Base-by-base conservation (phyloP, 2,797 vertebrate genomes). In the Smutsia gigantea region DNA sequence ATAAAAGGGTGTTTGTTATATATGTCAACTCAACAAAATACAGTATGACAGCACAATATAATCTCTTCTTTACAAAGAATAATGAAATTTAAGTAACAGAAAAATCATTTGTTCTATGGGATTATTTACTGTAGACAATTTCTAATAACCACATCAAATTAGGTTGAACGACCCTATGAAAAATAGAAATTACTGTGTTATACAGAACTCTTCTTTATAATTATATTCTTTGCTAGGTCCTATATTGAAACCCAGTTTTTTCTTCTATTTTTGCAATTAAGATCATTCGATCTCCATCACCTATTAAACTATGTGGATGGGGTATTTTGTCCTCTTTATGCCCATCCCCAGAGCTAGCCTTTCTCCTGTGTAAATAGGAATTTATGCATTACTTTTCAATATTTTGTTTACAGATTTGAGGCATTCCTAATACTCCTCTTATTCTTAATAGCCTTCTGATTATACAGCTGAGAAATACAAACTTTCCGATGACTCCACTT, bases 181-280 rank as follows among this genome's bases (percentile, higher is more conserved):
- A 92, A 86, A 81, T n/a, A 84, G 29, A 90, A 95, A 63, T 12
- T 13, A 55, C 34, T 84, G 95, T 71, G 53, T 83, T 71, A 91
- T 46, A 89, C 2, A 87, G 17, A 78, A 37, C 4, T 59, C 37
- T 92, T 87, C 53, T 94, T 94, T 89, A 75, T 55, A 87, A 87
- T 23, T 19, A 88, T 81, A 55, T 81, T 79, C 51, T 91, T 88
- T 88, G 10, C 82, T 82, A 93, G 64, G 5, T 39, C 39, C 18
- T 90, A 51, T 82, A 39, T 79, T 94, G n/a, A 88, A 71, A 91
- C 17, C 25, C 72, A 87, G 6, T 39, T 93, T 93, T 79, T 46
- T 31, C 14, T 90, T 86, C 23, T 87, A 69, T 51, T 90, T 87
- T 71, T 94, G 53, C 19, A 87, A 72, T 87, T 83, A 90, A 87